These are phyloP conservation scores for Balaenoptera acutorostrata DNA, from an alignment of 2,113 vertebrate genomes.

Conservation along the genomic window DNA sequence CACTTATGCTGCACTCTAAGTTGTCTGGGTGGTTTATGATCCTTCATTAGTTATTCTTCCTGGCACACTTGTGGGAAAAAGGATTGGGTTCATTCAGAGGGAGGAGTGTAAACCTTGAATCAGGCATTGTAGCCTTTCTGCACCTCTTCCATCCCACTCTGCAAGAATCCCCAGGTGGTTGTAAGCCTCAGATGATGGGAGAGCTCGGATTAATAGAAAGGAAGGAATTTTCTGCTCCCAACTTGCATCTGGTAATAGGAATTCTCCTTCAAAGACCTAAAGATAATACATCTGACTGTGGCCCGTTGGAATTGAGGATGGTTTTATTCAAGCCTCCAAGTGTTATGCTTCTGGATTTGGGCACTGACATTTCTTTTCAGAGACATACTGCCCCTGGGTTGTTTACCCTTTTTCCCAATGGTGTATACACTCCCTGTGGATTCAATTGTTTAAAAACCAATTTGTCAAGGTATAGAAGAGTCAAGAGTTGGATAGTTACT, in stretches of 20 bases:
- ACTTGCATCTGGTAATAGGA: neutral
- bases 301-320: neutral
- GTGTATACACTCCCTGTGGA: neutral
- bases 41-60: slow-evolving; percentile 46
- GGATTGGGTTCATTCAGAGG: neutral
- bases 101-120: neutral
- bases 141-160: neutral
- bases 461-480: neutral
- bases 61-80: neutral
- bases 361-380: neutral
- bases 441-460: neutral
- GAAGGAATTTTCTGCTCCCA: neutral
- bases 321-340: neutral
- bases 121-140: neutral
- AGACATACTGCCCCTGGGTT: neutral
- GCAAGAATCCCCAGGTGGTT: neutral
- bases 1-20: neutral
- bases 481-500: neutral
- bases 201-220: neutral
- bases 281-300: neutral
- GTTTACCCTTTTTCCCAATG: neutral
- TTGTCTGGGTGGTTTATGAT: slow-evolving; percentile 13
- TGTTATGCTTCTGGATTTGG: neutral
- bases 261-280: neutral
- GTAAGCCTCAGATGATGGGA: neutral